A percentile compares a stretch with the other conserved stretches of the same genome.
These are phyloP conservation scores for Amblyopsis hoosieri DNA, from an alignment of 2,797 vertebrate species.

Conservation along the genomic window DNA sequence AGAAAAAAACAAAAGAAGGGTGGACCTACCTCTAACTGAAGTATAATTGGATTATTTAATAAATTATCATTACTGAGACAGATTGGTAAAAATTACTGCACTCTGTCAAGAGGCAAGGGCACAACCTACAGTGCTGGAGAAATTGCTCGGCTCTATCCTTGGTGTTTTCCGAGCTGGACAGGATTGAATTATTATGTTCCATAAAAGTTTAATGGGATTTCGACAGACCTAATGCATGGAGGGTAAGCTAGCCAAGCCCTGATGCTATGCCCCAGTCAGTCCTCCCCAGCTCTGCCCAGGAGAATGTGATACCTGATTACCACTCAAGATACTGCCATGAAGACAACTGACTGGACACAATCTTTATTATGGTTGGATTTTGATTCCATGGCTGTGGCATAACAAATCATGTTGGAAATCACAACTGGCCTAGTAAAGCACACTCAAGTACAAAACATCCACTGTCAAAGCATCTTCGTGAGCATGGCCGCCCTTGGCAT, in stretches of 20 bases:
- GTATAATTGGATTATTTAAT: conserved; percentile 13
- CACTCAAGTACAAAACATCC: conserved; percentile 2
- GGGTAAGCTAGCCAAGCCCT: conserved; percentile 34
- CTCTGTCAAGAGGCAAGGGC: conserved; percentile 54
- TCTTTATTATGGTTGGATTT: conserved; percentile 42
- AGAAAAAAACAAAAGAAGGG: background rate
- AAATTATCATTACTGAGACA: conserved; percentile 25
- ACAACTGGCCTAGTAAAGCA: conserved; percentile 31
- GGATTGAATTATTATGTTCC: conserved; percentile 70
- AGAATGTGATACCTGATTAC: conserved; percentile 34
- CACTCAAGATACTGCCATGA: conserved; percentile 13
- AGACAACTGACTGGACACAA: conserved; percentile 66
- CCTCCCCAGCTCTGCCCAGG: conserved; percentile 35
- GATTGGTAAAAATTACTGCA: conserved; percentile 51
- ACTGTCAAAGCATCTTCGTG: conserved; percentile 15
- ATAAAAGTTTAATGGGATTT: conserved; percentile 76
- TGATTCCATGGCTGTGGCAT: conserved; percentile 39
- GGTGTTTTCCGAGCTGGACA: conserved; percentile 48
- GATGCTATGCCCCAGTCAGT: conserved; percentile 24
- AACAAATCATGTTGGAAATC: conserved; percentile 44
- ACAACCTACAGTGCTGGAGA: conserved; percentile 37
- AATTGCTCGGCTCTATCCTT: conserved; percentile 48
- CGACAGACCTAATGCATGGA: conserved; percentile 61
- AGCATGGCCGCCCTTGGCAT: background rate
- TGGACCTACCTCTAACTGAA: conserved; percentile 3